Evolutionary conservation across 2,797 vertebrate species (phyloP).

Genomic region (Holocentrus rufus): DNA sequence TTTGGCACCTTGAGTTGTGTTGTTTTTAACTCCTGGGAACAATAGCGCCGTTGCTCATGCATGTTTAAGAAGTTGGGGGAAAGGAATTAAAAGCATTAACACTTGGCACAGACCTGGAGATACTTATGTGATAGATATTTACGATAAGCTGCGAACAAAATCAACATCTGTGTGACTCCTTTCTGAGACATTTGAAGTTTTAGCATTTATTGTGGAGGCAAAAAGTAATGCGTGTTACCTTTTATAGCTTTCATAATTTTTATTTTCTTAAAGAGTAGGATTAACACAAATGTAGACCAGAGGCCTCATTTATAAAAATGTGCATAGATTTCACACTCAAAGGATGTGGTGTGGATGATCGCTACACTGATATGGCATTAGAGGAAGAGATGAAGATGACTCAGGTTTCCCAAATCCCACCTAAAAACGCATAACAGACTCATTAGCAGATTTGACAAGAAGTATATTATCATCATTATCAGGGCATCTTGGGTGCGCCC

Average conservation of each 20-base stretch:
- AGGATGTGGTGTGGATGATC: no score
- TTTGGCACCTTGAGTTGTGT: neutral
- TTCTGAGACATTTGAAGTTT: conserved; percentile 25
- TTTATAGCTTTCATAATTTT: conserved; percentile 4
- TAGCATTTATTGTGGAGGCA: conserved; percentile 66
- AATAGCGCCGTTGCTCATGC: no score
- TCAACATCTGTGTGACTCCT: neutral
- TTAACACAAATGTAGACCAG: conserved; percentile 13
- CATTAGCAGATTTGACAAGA: no score
- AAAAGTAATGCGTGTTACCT: conserved; percentile 35
- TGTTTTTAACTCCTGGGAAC: neutral
- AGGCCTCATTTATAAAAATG: no score
- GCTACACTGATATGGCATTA: no score
- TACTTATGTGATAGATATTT: neutral
- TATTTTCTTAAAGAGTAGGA: conserved; percentile 17
- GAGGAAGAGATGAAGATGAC: no score
- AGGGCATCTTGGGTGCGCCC: no score
- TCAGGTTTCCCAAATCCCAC: no score
- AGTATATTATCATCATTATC: no score
- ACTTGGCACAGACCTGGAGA: neutral
- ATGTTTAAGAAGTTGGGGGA: no score
- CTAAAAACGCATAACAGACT: no score
- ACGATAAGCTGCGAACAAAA: neutral
- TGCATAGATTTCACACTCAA: no score
- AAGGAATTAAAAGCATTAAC: neutral